Base-by-base conservation (phyloP, 2,888 invertebrate species). In the Stenodema calcarata region DNA sequence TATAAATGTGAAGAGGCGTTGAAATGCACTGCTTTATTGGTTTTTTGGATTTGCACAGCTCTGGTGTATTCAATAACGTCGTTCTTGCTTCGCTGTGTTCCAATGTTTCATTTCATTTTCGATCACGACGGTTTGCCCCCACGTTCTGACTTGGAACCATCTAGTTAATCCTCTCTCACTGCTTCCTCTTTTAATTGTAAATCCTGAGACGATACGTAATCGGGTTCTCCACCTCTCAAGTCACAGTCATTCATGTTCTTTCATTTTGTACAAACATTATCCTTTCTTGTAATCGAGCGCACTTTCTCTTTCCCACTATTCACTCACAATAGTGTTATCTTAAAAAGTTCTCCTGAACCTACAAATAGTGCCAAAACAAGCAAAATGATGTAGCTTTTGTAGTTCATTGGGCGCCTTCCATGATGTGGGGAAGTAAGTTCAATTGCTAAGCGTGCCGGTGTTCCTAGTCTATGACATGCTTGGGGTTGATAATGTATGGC, bases 61-160 rank as follows among this genome's bases (percentile, higher is more conserved):
- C 80, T 80, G 80, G 80, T 80, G 80, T 80, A 54, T 80, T 80
- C 80, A 80, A 30, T 80, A 80, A 78, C 27, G 16, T 27, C 44
- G 44, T 42, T 44, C 42, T 78, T 41, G 78, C 78, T 78, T 78
- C 27, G 35, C 78, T 78, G 73, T 75, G 30, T 12, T 28, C 16
- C 4, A 23, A 23, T 62, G 18, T 62, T 62, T 62, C 18, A 23
- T 62, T 62, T 62, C 62, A 23, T 62, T 62, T 62, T 62, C 23
- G 18, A 23, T 18, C 62, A 62, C 62, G 12, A 62, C 11, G 23
- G 23, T 62, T 27, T 16, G 18, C 9, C 27, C 27, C 11, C 62
- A 18, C 11, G 11, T 62, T 18, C 23, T 62, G 9, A 23, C 23
- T 18, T 54, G 23, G 23, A 23, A 62, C 23, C 23, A 11, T 23